phyloP scores from a whole-genome alignment of 2,797 vertebrate species.

The Ficedula albicollis region DNA sequence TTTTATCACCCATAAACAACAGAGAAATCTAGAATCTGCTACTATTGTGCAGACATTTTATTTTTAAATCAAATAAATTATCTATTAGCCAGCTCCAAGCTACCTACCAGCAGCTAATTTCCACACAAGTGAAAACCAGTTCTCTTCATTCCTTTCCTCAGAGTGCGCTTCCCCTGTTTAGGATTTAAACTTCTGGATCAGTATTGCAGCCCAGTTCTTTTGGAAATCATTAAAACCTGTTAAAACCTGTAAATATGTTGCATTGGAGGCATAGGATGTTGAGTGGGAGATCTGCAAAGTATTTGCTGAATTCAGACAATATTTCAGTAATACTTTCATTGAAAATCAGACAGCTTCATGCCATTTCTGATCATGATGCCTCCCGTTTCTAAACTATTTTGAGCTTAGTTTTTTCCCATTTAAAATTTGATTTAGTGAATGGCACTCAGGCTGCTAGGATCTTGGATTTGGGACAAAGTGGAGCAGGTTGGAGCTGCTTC shows the following conservation, averaged over 20 bases:
- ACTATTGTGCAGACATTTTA: neutral
- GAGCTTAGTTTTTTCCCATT: accelerated
- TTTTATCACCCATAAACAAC: neutral
- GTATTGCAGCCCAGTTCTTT: neutral
- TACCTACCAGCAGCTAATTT: neutral
- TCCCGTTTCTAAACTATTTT: neutral
- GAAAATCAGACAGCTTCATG: neutral
- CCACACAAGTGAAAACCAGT: neutral
- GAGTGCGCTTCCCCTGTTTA: neutral
- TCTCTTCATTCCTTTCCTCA: neutral
- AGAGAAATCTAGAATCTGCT: neutral
- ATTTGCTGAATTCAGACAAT: neutral
- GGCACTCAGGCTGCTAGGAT: neutral
- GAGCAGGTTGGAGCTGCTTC: neutral
- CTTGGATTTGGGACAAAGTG: neutral
- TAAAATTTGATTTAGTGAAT: neutral
- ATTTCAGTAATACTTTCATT: neutral
- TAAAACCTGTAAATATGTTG: neutral
- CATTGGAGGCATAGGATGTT: neutral
- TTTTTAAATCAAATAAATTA: neutral
- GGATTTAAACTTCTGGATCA: neutral
- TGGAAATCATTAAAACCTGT: neutral
- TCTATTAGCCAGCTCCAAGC: neutral
- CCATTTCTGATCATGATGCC: neutral
- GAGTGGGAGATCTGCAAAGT: neutral